Evolutionary conservation across 2,888 invertebrate species (phyloP).

Genomic region (Andricus curvator): DNA sequence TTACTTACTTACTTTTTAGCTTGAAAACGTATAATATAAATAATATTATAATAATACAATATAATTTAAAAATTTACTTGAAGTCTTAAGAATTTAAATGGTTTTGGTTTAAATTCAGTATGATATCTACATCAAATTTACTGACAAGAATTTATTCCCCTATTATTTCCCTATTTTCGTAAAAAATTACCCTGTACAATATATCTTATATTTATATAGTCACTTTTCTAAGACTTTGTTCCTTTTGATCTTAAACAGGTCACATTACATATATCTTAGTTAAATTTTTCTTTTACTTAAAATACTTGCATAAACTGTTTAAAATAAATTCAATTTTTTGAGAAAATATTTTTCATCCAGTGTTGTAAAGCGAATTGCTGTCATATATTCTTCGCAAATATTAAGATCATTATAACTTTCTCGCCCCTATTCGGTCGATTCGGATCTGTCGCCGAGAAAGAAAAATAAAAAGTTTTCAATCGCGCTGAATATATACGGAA

Average conservation of each 20-base stretch:
- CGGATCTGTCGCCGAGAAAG: slow-evolving; percentile 10
- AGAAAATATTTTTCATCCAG: background rate
- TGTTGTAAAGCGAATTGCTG: background rate
- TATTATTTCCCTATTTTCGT: too few relatives aligned
- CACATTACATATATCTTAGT: background rate
- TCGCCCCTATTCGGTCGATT: background rate
- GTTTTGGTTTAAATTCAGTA: too few relatives aligned
- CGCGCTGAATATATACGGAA: slow-evolving; percentile 13
- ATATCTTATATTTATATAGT: background rate
- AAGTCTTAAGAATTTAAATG: too few relatives aligned
- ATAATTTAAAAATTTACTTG: too few relatives aligned
- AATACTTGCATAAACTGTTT: too few relatives aligned
- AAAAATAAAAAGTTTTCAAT: slow-evolving; percentile 32
- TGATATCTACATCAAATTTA: too few relatives aligned
- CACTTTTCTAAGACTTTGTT: background rate
- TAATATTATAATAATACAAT: too few relatives aligned
- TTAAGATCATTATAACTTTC: slow-evolving; percentile 32
- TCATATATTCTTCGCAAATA: background rate
- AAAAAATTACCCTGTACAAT: too few relatives aligned
- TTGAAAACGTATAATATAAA: too few relatives aligned
- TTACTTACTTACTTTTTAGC: too few relatives aligned
- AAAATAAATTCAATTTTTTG: background rate
- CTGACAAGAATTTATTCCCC: too few relatives aligned
- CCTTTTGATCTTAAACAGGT: background rate
- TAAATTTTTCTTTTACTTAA: background rate